These are phyloP conservation scores for Anthopleura sola DNA, from an alignment of 64 coral and sea anemone genomes.

Conservation along the genomic window DNA sequence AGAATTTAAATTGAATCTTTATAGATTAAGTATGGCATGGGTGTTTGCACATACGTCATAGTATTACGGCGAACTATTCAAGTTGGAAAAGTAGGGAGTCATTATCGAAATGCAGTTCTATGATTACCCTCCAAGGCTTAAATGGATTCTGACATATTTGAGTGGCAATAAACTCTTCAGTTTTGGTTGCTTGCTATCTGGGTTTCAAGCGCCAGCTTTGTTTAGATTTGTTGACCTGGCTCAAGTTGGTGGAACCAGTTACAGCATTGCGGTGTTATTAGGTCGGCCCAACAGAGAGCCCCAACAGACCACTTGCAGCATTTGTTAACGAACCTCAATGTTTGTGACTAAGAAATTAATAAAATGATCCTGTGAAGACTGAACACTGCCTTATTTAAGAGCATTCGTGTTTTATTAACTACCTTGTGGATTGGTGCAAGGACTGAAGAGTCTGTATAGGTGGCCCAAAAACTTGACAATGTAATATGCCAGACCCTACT, in stretches of 20 bases:
- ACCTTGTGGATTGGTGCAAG: too few species aligned
- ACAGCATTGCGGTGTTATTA: too few species aligned
- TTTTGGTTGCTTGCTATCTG: not conserved
- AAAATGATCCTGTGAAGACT: too few species aligned
- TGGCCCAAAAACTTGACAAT: too few species aligned
- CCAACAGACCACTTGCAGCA: too few species aligned
- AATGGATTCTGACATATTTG: constrained; percentile 3
- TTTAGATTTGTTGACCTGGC: not conserved
- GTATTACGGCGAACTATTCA: not conserved
- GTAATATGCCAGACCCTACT: too few species aligned
- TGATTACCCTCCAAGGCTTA: not conserved
- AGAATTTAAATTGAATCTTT: constrained; percentile 24
- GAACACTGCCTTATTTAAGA: too few species aligned
- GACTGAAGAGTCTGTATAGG: too few species aligned
- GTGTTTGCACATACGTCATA: not conserved
- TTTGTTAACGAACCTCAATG: too few species aligned
- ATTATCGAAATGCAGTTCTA: not conserved
- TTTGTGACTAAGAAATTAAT: too few species aligned
- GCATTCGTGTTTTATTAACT: too few species aligned
- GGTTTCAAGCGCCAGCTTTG: constrained; percentile 7
- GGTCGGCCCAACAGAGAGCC: too few species aligned
- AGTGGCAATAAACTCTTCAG: not conserved
- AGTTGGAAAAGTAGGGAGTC: not conserved
- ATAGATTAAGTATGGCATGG: not conserved
- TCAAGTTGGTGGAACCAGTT: not conserved